Conservation (phyloP, 2,888 invertebrate species). For the Eremobia ochroleuca region DNA sequence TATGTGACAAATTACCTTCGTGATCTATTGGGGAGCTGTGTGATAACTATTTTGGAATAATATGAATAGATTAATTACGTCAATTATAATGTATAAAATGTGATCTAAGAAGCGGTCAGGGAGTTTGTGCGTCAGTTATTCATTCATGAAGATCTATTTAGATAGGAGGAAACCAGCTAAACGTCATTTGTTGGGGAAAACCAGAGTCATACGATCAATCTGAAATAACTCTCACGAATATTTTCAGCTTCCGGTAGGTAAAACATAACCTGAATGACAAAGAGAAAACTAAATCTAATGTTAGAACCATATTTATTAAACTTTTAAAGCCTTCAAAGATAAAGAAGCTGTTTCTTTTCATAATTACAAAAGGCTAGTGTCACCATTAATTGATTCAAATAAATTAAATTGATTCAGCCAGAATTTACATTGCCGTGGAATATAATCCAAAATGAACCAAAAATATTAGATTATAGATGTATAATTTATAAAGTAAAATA, state of each 20-base stretch:
- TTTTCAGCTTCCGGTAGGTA: background rate
- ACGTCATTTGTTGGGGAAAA: background rate
- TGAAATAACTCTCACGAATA: too few species aligned
- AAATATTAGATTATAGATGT: too few species aligned
- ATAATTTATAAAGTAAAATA: too few species aligned
- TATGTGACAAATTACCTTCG: slow-evolving; percentile 88
- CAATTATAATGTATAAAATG: slow-evolving; percentile 26
- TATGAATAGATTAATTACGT: slow-evolving; percentile 51
- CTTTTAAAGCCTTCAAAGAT: background rate
- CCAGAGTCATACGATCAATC: too few species aligned
- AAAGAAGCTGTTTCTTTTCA: background rate
- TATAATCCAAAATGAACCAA: background rate
- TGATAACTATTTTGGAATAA: slow-evolving; percentile 76
- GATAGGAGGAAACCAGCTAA: background rate
- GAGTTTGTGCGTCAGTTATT: background rate
- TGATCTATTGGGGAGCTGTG: slow-evolving; percentile 76
- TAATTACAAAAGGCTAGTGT: too few species aligned
- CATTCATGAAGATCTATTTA: slow-evolving; percentile 4
- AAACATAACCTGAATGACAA: background rate
- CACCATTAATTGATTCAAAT: background rate
- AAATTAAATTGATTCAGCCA: background rate
- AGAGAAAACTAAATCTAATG: background rate
- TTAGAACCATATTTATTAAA: background rate
- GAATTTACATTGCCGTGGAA: background rate
- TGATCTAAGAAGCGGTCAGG: background rate